Conservation (phyloP, 1,140 invertebrate genomes). For the Brachionus rotundiformis region DNA sequence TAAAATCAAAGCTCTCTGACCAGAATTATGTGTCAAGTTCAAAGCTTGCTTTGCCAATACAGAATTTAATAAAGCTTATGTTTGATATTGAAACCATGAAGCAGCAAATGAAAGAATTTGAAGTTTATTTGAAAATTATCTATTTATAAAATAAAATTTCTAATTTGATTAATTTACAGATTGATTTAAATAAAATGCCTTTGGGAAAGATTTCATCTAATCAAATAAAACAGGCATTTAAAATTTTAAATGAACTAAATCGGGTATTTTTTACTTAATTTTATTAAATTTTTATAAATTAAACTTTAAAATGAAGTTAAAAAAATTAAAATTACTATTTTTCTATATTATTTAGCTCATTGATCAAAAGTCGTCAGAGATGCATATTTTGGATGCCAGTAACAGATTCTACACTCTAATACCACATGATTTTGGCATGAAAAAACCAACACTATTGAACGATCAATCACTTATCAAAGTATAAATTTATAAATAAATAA, state of each 20-base stretch:
- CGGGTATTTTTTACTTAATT: slow-evolving; percentile 64
- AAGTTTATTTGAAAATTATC: slow-evolving; percentile 68
- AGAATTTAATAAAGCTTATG: slow-evolving; percentile 79
- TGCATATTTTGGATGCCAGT: slow-evolving; percentile 76
- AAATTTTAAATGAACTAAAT: slow-evolving; percentile 77
- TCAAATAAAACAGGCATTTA: slow-evolving; percentile 83
- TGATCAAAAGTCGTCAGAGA: slow-evolving; percentile 61
- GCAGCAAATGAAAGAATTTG: slow-evolving; percentile 86
- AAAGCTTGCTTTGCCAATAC: slow-evolving; percentile 74
- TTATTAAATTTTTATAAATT: neutral
- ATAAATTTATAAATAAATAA: too few species aligned
- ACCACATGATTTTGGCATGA: slow-evolving; percentile 87
- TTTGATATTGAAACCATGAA: slow-evolving; percentile 92
- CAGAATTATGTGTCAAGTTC: slow-evolving; percentile 66
- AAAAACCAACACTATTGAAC: slow-evolving; percentile 77
- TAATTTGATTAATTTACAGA: neutral
- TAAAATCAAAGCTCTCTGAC: slow-evolving; percentile 57
- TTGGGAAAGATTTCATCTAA: slow-evolving; percentile 88
- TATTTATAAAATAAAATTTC: neutral
- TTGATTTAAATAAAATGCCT: slow-evolving; percentile 92
- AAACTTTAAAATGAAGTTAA: too few species aligned
- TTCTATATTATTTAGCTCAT: slow-evolving; percentile 57
- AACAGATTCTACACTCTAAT: slow-evolving; percentile 92
- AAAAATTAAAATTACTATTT: neutral
- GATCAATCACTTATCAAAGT: slow-evolving; percentile 75